phyloP scores from a whole-genome alignment of 1,140 invertebrate genomes.

The Cryptotermes secundus region DNA sequence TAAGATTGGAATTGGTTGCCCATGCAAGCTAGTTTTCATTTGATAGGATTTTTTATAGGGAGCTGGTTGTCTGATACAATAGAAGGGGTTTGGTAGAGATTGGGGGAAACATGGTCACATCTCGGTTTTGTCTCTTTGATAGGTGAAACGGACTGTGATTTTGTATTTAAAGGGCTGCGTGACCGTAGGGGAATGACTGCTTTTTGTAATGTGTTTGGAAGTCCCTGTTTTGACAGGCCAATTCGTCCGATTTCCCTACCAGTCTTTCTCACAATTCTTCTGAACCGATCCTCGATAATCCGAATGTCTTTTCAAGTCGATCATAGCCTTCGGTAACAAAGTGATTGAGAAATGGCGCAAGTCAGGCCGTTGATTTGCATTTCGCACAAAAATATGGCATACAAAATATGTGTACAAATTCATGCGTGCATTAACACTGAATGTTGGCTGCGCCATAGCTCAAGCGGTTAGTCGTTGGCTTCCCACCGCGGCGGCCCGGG shows the following conservation, averaged over 20 bases:
- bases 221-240: not conserved
- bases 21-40: slow-evolving; percentile 7
- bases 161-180: not conserved
- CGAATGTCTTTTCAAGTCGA: not conserved
- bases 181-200: not conserved
- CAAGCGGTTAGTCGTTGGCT: no score
- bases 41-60: not conserved
- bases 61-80: not conserved
- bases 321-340: not conserved
- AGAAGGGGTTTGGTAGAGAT: slow-evolving; percentile 6
- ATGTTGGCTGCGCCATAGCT: no score
- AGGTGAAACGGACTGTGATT: not conserved
- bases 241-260: not conserved
- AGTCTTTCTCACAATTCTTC: not conserved
- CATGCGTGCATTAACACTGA: no score
- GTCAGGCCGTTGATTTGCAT: no score
- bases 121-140: not conserved
- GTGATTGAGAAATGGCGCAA: no score
- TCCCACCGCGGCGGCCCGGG: no score
- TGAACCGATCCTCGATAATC: not conserved
- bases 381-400: no score
- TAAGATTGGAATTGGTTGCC: slow-evolving; percentile 16
- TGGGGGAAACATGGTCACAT: not conserved
- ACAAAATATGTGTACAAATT: no score
- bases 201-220: not conserved